Evolutionary conservation across 2,113 vertebrate species (phyloP), one percentile per base, ranked within the genome.

Genomic region (Glaucomys volans): DNA sequence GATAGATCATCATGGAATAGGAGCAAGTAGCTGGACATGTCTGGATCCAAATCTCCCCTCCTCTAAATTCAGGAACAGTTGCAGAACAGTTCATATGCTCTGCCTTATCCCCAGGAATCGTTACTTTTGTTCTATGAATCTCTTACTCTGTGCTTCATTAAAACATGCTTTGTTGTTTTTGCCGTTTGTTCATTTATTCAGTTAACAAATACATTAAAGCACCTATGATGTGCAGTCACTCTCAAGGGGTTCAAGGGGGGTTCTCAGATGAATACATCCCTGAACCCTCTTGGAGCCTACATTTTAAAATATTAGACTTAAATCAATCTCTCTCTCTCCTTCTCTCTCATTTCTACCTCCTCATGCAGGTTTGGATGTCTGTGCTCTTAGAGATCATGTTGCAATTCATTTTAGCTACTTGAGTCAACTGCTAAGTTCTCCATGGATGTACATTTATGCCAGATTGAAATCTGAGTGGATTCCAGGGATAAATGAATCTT

Each of bases 1-100:
- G 2, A 8, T 0, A 1, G 2, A 8, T 0, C 12, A 10, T 24
- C 13, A 24, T 8, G 13, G 1, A 42, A 22, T 14, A 77, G 59
- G 12, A 92, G 8, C 67, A 44, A 52, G 59, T 1, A 44, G 40
- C 26, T 13, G 13, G 62, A 16, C 26, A 24, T 17, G 37, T 69
- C 86, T 62, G 30, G 26, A n/a, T 42, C 14, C 72, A 24, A 40
- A 26, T 24, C 0, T 54, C 8, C 14, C 40, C 44, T 6, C 6
- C 71, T 54, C 37, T 42, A 32, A 75, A 57, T 54, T 64, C 30
- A 62, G 62, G 52, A 35, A 69, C 50, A 47, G 26, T 16, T 72
- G 59, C 59, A 62, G 11, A 62, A 20, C 26, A 52, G n/a, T 4
- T 1, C 14, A 13, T 8, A 77, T 13, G 30, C 72, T 83, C 0